Evolutionary conservation across 1,140 invertebrate species (phyloP).

Genomic region (Galleria mellonella): DNA sequence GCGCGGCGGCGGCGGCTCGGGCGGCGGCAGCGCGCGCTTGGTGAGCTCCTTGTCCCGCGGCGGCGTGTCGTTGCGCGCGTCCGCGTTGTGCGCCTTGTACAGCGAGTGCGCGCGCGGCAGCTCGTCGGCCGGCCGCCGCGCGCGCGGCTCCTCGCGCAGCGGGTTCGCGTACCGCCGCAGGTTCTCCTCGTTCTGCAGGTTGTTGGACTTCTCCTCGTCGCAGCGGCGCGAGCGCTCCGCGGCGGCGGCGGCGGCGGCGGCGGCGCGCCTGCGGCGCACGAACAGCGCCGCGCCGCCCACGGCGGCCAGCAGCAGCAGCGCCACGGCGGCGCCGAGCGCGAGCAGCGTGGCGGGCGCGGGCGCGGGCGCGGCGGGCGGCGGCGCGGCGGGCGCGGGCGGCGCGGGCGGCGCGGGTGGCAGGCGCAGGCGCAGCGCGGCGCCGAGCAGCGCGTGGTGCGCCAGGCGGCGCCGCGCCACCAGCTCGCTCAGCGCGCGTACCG

Average conservation of each 20-base stretch:
- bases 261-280: constrained; percentile 72
- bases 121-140: constrained; percentile 70
- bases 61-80: constrained; percentile 86
- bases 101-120: constrained; percentile 79
- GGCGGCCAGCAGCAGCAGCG: constrained; percentile 76
- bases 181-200: constrained; percentile 93
- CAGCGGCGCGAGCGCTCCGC: constrained; percentile 79
- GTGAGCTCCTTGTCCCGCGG: constrained; percentile 87
- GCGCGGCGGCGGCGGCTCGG: constrained; percentile 45
- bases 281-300: constrained; percentile 55
- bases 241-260: constrained; percentile 75
- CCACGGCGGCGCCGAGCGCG: constrained; percentile 76
- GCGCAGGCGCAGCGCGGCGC: constrained; percentile 83
- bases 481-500: constrained; percentile 47
- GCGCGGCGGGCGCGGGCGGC: constrained; percentile 79
- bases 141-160: constrained; percentile 63
- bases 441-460: constrained; percentile 70
- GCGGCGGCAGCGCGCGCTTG: constrained; percentile 78
- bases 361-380: constrained; percentile 79
- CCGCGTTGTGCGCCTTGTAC: constrained; percentile 83
- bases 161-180: constrained; percentile 79
- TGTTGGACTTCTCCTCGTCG: constrained; percentile 91
- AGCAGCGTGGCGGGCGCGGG: constrained; percentile 83
- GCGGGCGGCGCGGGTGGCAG: constrained; percentile 79
- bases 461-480: constrained; percentile 48